Base-by-base conservation (phyloP, 2,113 vertebrate genomes). In the Proteles cristata region DNA sequence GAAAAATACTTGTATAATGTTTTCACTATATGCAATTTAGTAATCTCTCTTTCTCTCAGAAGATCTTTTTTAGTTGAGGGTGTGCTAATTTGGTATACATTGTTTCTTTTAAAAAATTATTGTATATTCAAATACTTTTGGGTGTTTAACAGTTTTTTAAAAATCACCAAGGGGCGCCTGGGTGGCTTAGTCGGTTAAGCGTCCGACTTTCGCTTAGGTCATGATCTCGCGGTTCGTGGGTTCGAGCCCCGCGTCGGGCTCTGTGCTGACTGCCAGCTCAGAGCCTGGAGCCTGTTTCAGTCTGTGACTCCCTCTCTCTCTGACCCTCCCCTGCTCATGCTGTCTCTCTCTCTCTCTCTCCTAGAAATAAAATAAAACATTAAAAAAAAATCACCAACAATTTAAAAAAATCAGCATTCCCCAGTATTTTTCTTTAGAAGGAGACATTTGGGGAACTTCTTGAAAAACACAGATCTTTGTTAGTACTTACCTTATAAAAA, bases 391-490 rank as follows among this genome's bases (percentile, higher is more conserved):
- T 74, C 55, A 90, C 63, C 31, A 74, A 53, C 81, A 93, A 19
- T 88, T 35, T 33, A 79, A 87, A 84, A 61, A 53, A 45, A 35
- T 43, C 43, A 87, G 14, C 11, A 82, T 65, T 81, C 11, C 23
- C 17, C 8, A 87, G 25, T 71, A 50, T 17, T 89, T 31, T 90
- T 16, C 26, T 93, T 93, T 68, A 88, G 90, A 92, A 84, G 28
- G 12, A 71, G 11, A 25, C 11, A 23, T 80, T 90, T 76, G 39
- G 53, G 28, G 61, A 93, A 66, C 21, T 85, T 95, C 15, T 90
- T 93, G 48, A 97, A 96, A 93, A 93, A 61, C 76, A 74, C 93
- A 96, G 15, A 53, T 94, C 28, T 81, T 96, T 90, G 10, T 68
- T 85, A 88, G 7, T 66, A 66, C 81, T 97, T 19, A 69, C 93